These are phyloP conservation scores for Hepsetus odoe DNA, from an alignment of 2,113 vertebrate species.

Conservation along the genomic window DNA sequence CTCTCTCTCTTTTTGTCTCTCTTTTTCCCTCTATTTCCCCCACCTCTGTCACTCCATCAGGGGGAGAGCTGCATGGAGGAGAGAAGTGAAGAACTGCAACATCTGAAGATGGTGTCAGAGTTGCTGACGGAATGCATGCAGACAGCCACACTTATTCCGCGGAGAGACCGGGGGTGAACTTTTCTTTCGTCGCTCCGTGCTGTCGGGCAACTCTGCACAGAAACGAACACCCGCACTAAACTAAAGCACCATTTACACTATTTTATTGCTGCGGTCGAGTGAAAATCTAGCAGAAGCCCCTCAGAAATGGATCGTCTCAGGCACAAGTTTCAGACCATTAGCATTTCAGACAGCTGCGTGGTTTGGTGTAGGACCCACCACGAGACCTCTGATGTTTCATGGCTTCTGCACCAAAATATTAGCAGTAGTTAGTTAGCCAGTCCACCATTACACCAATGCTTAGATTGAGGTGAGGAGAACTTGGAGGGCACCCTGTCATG, in stretches of 20 bases:
- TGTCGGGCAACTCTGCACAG: conserved; percentile 57
- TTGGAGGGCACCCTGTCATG: too few relatives aligned
- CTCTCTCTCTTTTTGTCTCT: background rate
- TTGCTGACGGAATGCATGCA: conserved; percentile 77
- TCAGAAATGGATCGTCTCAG: too few relatives aligned
- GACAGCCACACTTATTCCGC: conserved; percentile 70
- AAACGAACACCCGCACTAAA: background rate
- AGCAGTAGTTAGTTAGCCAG: too few relatives aligned
- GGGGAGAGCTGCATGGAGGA: conserved; percentile 62
- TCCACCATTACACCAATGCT: too few relatives aligned
- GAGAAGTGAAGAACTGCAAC: conserved; percentile 64
- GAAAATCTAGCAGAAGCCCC: background rate
- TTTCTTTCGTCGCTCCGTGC: conserved; percentile 51
- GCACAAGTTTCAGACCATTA: too few relatives aligned
- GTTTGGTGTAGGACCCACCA: too few relatives aligned
- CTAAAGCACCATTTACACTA: background rate
- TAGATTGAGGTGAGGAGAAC: too few relatives aligned
- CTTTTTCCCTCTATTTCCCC: conserved; percentile 52
- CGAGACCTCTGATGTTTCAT: too few relatives aligned
- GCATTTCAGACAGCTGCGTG: too few relatives aligned
- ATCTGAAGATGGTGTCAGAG: conserved; percentile 75
- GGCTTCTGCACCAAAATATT: too few relatives aligned
- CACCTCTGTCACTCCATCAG: too few relatives aligned
- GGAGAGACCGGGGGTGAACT: conserved; percentile 63
- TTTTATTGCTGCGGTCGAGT: too few relatives aligned